These are phyloP conservation scores for Pandemis cinnamomeana DNA, from an alignment of 2,888 invertebrate species.

Conservation along the genomic window DNA sequence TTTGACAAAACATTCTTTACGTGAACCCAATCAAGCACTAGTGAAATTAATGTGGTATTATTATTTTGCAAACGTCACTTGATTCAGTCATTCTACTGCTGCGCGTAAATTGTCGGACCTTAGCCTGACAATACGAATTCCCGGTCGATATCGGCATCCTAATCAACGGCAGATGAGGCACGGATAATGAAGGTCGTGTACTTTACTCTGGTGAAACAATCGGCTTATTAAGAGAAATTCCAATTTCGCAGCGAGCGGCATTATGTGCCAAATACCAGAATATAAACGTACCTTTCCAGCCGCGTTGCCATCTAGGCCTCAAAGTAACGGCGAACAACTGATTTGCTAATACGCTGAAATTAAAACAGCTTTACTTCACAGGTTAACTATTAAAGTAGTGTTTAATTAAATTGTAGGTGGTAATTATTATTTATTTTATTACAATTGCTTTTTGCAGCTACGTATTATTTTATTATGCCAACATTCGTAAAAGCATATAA, in stretches of 20 bases:
- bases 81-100: no score
- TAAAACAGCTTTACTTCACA: slow-evolving; percentile 38
- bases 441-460: no score
- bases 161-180: slow-evolving; percentile 31
- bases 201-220: slow-evolving; percentile 54
- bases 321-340: slow-evolving; percentile 60
- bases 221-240: slow-evolving; percentile 61
- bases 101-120: background rate
- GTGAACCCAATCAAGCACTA: no score
- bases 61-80: no score
- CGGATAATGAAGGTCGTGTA: slow-evolving; percentile 38
- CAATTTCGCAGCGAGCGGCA: slow-evolving; percentile 55
- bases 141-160: slow-evolving; percentile 9
- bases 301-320: slow-evolving; percentile 70
- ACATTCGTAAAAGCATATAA: background rate
- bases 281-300: slow-evolving; percentile 68
- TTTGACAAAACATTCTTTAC: no score
- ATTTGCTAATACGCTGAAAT: slow-evolving; percentile 56
- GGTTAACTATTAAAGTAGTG: slow-evolving; percentile 9
- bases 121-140: slow-evolving; percentile 12
- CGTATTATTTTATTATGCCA: background rate
- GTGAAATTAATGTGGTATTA: no score
- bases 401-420: background rate
- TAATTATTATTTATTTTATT: no score
- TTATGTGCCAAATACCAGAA: slow-evolving; percentile 63